Conservation (phyloP, 2,113 vertebrate genomes). For the Tapirus terrestris region DNA sequence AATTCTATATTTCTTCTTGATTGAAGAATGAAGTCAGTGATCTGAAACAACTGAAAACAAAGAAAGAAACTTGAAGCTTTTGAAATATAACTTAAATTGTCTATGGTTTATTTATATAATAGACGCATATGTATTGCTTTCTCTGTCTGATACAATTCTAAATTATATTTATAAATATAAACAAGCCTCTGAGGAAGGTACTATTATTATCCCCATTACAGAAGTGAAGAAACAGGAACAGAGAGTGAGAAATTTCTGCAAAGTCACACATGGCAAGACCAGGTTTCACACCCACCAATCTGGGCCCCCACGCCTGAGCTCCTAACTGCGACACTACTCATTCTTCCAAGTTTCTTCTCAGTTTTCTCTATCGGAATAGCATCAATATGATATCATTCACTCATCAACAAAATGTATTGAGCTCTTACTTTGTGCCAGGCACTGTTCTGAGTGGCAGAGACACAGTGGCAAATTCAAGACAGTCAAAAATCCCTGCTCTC, state of each 20-base stretch:
- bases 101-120: not conserved
- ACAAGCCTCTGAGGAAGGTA: not conserved
- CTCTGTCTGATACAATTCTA: not conserved
- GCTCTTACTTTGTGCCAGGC: not conserved
- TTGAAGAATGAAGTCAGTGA: not conserved
- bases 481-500: not conserved
- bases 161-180: not conserved
- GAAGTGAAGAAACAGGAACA: not conserved
- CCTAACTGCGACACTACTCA: too few relatives aligned
- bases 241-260: not conserved
- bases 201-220: not conserved
- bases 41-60: not conserved
- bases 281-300: not conserved
- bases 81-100: not conserved
- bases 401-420: not conserved
- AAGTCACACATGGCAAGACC: not conserved
- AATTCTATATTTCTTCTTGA: not conserved
- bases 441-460: not conserved
- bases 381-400: not conserved
- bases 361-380: not conserved
- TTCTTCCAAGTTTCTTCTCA: not conserved
- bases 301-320: not conserved
- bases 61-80: not conserved
- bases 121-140: not conserved
- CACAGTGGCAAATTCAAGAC: not conserved